Base-by-base conservation (phyloP, 92 coral and sea anemone genomes). In the Heliopora coerulea region DNA sequence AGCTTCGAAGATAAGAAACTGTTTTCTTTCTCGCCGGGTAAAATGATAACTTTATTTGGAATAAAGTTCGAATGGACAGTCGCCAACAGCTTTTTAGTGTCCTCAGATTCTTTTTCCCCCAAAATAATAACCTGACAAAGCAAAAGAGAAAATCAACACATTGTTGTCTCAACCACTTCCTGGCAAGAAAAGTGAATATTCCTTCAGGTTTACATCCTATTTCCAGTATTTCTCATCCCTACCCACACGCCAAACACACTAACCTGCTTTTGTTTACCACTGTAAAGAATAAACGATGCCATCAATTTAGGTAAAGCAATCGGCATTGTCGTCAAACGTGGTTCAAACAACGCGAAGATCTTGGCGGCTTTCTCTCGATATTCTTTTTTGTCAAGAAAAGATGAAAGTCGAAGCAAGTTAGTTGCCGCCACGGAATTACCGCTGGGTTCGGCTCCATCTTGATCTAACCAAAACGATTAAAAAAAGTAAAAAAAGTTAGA, bases 391-490 rank as follows among this genome's bases (percentile, higher is more conserved):
- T 88, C 97, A 49, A 86, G 62, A 46, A 86, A 86, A 60, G 88
- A 88, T 20, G 86, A 58, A 49, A 95, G 62, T 42, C 91, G 87
- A 0, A 95, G 56, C 27, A 95, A 79, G 68, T 95, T 95, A 23
- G 88, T 83, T 1, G 88, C 88, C 4, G 99, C 86, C 17, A 83
- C 52, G 0, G 99, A 95, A 72, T 91, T 90, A 0, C 97, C 91
- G 66, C 99, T 95, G 0, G 99, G 99, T 40, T 95, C 99, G 4
- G 99, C 99, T 13, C 99, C 99, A 56, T 95, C 99, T 90, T 95
- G 99, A 57, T 91, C 99, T 95, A 65, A 34, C n/a, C n/a, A n/a
- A n/a, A n/a, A n/a, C n/a, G n/a, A n/a, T n/a, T n/a, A n/a, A n/a
- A n/a, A n/a, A n/a, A n/a, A n/a, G n/a, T n/a, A n/a, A n/a, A n/a